These are phyloP conservation scores for Mongoloraphidia duomilia DNA, from an alignment of 2,888 invertebrate genomes.

Conservation along the genomic window DNA sequence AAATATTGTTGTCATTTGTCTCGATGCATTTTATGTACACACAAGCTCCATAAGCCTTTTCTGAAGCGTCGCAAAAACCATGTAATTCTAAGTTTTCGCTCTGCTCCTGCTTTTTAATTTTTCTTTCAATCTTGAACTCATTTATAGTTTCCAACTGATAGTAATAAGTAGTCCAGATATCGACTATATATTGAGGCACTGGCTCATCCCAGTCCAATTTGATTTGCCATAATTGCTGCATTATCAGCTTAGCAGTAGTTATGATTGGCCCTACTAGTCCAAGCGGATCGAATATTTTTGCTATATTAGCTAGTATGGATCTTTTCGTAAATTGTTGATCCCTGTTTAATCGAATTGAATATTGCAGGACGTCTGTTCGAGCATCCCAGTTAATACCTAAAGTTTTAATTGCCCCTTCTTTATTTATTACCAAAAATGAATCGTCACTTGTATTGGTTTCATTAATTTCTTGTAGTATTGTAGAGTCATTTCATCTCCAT, in stretches of 20 bases:
- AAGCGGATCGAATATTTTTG: constrained; percentile 15
- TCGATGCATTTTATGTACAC: too few species aligned
- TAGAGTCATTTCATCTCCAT: constrained; percentile 10
- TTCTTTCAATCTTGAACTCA: constrained; percentile 8
- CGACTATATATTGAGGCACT: constrained; percentile 11
- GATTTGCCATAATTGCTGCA: constrained; percentile 17
- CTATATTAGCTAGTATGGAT: too few species aligned
- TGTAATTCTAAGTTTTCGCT: too few species aligned
- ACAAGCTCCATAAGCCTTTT: too few species aligned
- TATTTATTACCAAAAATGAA: neutral
- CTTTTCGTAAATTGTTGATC: too few species aligned
- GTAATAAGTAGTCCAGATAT: neutral
- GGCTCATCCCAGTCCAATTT: constrained; percentile 18
- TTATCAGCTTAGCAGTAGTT: constrained; percentile 16
- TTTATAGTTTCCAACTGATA: constrained; percentile 7
- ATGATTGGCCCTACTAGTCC: constrained; percentile 15
- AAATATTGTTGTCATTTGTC: too few species aligned
- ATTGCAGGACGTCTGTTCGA: constrained; percentile 6
- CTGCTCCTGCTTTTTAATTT: too few species aligned
- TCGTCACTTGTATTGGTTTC: neutral
- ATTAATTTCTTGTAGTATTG: too few species aligned
- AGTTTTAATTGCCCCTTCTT: constrained; percentile 3
- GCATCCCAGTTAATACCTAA: constrained; percentile 8
- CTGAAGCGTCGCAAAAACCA: too few species aligned
- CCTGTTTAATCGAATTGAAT: too few species aligned